Percentiles rank a stretch among this genome's conserved stretches.
These are phyloP conservation scores for Drosophila neutralis DNA, from an alignment of 2,888 invertebrate species.

Conservation along the genomic window DNA sequence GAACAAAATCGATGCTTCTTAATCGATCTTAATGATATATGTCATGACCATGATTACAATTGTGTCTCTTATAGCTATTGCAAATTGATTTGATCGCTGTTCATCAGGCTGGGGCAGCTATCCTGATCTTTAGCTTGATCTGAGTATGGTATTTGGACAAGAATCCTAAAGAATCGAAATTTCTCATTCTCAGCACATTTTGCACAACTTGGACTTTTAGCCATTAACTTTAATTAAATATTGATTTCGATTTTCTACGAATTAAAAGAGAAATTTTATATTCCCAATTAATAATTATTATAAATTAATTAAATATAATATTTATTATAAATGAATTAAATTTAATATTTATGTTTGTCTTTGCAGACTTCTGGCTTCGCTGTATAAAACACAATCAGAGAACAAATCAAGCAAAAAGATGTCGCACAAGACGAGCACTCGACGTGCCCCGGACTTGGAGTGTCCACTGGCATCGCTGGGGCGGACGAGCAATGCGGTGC, in stretches of 20 bases:
- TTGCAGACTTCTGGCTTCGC: slow-evolving; percentile 43
- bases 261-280: background rate
- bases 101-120: background rate
- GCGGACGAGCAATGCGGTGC: slow-evolving; percentile 83
- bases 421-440: slow-evolving; percentile 83
- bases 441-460: slow-evolving; percentile 84
- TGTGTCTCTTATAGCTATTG: background rate
- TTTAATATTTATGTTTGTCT: background rate
- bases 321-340: background rate
- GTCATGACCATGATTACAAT: background rate
- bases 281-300: background rate
- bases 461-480: slow-evolving; percentile 88
- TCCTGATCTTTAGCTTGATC: background rate
- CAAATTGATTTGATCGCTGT: background rate
- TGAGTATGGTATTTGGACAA: background rate
- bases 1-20: background rate
- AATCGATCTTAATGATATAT: background rate
- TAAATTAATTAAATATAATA: background rate
- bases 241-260: background rate
- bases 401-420: slow-evolving; percentile 57
- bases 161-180: background rate
- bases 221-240: background rate
- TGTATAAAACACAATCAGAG: slow-evolving; percentile 7
- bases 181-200: background rate
- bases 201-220: background rate